A percentile compares a stretch with the other conserved stretches of the same genome.
Evolutionary conservation across 2,113 vertebrate genomes (phyloP).

Genomic region (Desmodus rotundus): DNA sequence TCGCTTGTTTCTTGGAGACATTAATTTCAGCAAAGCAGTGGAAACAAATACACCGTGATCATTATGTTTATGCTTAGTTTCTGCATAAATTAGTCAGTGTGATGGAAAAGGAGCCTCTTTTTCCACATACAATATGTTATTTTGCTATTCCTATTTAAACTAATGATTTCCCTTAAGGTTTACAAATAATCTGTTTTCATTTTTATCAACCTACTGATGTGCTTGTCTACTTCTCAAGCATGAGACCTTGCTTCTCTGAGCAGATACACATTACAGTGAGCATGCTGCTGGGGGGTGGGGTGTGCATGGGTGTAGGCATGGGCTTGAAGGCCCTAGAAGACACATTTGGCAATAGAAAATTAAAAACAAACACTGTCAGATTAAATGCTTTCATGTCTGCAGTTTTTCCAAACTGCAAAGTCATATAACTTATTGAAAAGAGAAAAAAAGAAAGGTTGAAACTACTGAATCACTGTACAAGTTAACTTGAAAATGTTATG

Average conservation of each 20-base stretch:
- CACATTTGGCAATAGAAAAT: background rate
- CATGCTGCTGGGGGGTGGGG: background rate
- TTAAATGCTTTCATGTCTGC: background rate
- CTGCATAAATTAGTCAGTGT: background rate
- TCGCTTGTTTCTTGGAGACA: background rate
- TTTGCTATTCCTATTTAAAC: conserved; percentile 33
- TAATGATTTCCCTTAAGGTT: background rate
- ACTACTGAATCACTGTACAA: background rate
- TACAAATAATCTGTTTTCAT: conserved; percentile 28
- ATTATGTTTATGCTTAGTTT: conserved; percentile 3
- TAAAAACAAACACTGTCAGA: background rate
- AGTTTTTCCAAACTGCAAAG: background rate
- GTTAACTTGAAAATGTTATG: background rate
- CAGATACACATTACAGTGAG: background rate
- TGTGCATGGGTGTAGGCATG: background rate
- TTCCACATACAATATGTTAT: background rate
- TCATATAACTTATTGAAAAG: background rate
- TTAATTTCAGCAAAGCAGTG: conserved; percentile 14
- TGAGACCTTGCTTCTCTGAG: background rate
- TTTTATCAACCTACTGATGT: conserved; percentile 43
- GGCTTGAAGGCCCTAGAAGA: background rate
- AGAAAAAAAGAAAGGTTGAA: conserved; percentile 32
- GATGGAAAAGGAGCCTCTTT: background rate
- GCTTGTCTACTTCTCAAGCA: conserved; percentile 53
- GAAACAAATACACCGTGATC: conserved; percentile 10